Percentiles rank a stretch among this genome's conserved stretches.
Conservation (phyloP, 1,140 invertebrate species). For the Sitophilus oryzae region DNA sequence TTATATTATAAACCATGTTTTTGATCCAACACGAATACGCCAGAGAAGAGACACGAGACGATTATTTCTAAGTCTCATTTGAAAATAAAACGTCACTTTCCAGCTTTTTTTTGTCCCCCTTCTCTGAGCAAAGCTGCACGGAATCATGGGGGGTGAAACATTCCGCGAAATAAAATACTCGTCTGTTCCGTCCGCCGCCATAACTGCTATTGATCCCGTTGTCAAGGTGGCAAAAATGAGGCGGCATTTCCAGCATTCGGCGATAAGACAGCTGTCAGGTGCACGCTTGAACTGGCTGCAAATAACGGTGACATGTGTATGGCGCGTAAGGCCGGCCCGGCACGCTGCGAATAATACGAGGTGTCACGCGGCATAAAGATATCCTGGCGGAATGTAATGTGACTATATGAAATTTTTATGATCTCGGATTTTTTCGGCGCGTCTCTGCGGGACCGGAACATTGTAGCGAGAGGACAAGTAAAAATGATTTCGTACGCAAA, state of each 20-base stretch:
- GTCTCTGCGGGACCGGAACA: conserved; percentile 18
- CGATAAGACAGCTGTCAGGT: conserved; percentile 44
- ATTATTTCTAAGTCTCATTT: too few species aligned
- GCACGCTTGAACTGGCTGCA: conserved; percentile 38
- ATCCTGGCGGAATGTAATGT: conserved; percentile 36
- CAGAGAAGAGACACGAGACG: too few species aligned
- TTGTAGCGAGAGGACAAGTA: conserved; percentile 7
- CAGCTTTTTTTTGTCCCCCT: too few species aligned
- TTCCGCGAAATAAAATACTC: too few species aligned
- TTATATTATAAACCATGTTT: too few species aligned
- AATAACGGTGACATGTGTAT: conserved; percentile 44
- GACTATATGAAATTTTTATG: conserved; percentile 44
- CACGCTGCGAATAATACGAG: conserved; percentile 39
- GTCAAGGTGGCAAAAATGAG: conserved; percentile 19
- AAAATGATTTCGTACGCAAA: conserved; percentile 18
- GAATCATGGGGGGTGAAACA: too few species aligned
- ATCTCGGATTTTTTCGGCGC: conserved; percentile 32
- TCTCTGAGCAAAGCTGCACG: too few species aligned
- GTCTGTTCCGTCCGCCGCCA: too few species aligned
- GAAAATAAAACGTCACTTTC: too few species aligned
- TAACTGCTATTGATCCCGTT: background rate
- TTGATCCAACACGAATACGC: too few species aligned
- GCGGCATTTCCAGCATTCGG: conserved; percentile 35
- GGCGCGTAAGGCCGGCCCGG: conserved; percentile 26
- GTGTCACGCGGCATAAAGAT: conserved; percentile 42